A percentile compares a stretch with the other conserved stretches of the same genome.
Evolutionary conservation across 2,888 invertebrate genomes (phyloP).

Genomic region (Apantesis nais): DNA sequence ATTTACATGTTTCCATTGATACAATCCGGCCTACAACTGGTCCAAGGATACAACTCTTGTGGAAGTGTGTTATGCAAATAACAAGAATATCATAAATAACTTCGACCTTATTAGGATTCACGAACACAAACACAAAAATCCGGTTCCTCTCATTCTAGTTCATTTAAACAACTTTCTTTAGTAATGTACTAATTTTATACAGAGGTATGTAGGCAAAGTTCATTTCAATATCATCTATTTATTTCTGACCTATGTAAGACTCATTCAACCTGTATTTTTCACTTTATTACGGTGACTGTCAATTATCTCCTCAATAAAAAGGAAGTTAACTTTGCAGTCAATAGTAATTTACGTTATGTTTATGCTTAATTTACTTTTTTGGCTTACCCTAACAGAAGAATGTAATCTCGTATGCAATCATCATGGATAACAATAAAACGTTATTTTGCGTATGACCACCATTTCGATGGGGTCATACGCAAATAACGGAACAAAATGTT

Average conservation of each 20-base stretch:
- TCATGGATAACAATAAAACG: background rate
- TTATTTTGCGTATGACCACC: background rate
- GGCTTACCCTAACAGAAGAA: background rate
- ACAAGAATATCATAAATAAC: constrained; percentile 58
- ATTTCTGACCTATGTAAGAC: constrained; percentile 29
- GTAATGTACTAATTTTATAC: constrained; percentile 60
- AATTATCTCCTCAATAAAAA: constrained; percentile 27
- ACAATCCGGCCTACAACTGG: background rate
- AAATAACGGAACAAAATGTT: no score
- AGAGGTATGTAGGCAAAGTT: constrained; percentile 37
- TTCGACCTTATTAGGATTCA: constrained; percentile 61
- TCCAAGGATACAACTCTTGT: constrained; percentile 10
- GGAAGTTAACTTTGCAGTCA: constrained; percentile 28
- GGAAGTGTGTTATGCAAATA: constrained; percentile 42
- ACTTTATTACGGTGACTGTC: constrained; percentile 25
- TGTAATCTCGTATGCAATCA: background rate
- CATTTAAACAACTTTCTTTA: constrained; percentile 77
- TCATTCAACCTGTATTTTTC: constrained; percentile 14
- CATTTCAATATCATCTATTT: constrained; percentile 21
- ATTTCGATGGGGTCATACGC: no score
- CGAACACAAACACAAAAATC: constrained; percentile 69
- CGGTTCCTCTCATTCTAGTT: constrained; percentile 69
- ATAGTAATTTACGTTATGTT: constrained; percentile 27
- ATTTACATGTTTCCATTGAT: background rate
- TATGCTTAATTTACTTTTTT: constrained; percentile 30